Evolutionary conservation across 2,113 vertebrate species (phyloP), one percentile per base, ranked within the genome.

Genomic region (Anhinga anhinga): DNA sequence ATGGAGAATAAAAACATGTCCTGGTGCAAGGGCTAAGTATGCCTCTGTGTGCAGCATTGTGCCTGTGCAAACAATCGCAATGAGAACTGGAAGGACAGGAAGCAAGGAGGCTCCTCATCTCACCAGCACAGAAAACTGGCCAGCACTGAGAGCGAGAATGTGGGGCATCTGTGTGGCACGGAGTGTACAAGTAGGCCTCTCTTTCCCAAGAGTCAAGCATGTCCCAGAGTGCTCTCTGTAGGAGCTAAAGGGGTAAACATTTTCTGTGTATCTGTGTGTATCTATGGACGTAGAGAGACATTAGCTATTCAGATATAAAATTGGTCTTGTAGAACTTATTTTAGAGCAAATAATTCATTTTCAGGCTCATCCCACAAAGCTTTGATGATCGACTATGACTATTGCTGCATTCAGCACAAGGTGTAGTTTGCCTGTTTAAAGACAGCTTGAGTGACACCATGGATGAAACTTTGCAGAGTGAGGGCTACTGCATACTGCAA

Each of bases 21-120:
- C 26, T 32, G 26, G 23, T 27, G 34, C 15, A n/a, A 61, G 18
- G 25, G 30, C 11, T 73, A 19, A 69, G 47, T 14, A 61, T 7
- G 25, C 2, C 12, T 44, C 9, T 20, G 47, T 21, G 26, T 32
- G 13, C 20, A 82, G 56, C 30, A 15, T 66, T 62, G 42, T 62
- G 36, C 22, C 29, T 44, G 5, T 36, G 30, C 27, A 59, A 84
- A 38, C 5, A 6, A 27, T 26, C 0, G 0, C 16, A 65, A 10
- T 27, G 32, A 63, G 52, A 67, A 45, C 21, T 30, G 36, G 23
- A 73, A 88, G 65, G 55, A 25, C 3, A 14, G 22, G 53, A 84
- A 45, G 25, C 3, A 50, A 45, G n/a, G 30, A 56, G 10, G 5
- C 1, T 55, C 20, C 13, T 71, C 58, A 36, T 15, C 42, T 74